A percentile compares a stretch with the other conserved stretches of the same genome.
Evolutionary conservation across 2,797 vertebrate species (phyloP).

Genomic region (Arnoldichthys spilopterus): DNA sequence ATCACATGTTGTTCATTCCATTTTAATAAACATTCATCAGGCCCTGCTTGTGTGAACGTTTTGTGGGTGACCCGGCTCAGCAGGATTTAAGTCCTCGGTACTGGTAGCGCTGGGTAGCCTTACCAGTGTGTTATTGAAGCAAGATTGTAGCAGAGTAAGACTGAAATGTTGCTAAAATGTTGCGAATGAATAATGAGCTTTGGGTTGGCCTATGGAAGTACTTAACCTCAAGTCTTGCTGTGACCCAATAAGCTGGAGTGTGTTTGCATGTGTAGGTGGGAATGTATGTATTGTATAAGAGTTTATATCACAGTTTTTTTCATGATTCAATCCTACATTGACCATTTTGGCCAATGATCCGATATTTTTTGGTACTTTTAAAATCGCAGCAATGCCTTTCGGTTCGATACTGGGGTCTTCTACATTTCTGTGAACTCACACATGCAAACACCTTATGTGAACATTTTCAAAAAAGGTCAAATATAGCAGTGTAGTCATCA

Average conservation of each 20-base stretch:
- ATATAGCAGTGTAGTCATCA: no score
- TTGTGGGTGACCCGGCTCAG: background rate
- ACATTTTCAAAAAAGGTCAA: no score
- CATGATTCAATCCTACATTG: no score
- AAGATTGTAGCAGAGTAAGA: background rate
- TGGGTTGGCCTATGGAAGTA: background rate
- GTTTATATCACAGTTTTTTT: no score
- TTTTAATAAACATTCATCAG: background rate
- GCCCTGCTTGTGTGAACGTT: background rate
- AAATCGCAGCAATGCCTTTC: no score
- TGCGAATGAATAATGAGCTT: slow-evolving; percentile 9
- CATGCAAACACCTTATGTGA: no score
- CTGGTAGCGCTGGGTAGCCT: background rate
- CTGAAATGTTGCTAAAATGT: background rate
- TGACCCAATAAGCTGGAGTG: background rate
- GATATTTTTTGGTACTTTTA: no score
- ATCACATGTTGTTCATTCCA: background rate
- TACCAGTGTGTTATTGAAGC: background rate
- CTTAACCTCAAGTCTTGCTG: background rate
- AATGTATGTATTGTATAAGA: no score
- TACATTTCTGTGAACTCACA: no score
- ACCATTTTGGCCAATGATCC: no score
- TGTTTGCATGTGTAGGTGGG: background rate
- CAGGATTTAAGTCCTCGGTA: background rate
- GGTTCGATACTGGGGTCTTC: no score